These are phyloP conservation scores for Xestia ashworthii DNA, from an alignment of 2,888 invertebrate genomes.

Conservation along the genomic window DNA sequence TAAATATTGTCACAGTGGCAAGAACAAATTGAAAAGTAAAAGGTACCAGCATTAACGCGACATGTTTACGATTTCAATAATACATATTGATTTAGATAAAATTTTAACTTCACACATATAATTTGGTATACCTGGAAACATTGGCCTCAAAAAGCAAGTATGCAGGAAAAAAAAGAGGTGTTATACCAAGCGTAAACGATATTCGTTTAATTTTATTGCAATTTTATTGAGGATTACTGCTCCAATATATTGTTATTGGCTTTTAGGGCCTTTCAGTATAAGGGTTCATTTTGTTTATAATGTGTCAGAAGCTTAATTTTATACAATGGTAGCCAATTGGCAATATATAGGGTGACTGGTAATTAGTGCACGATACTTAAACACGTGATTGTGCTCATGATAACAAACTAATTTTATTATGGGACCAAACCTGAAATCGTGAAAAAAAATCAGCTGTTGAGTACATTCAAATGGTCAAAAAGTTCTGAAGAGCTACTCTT, in stretches of 20 bases:
- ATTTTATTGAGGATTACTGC: conserved; percentile 15
- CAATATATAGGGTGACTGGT: too few relatives aligned
- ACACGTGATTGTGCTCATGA: too few relatives aligned
- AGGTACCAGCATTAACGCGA: not conserved
- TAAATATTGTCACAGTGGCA: not conserved
- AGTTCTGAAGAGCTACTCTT: too few relatives aligned
- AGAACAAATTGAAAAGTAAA: not conserved
- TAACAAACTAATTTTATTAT: too few relatives aligned
- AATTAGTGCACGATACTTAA: too few relatives aligned
- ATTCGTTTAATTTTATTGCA: conserved; percentile 33
- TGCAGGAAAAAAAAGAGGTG: conserved; percentile 47
- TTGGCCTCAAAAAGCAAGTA: conserved; percentile 7
- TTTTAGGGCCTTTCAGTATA: conserved; percentile 7
- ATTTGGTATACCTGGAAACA: conserved; percentile 39
- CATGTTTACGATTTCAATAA: not conserved
- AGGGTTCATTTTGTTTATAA: not conserved
- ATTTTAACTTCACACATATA: not conserved
- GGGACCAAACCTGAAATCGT: too few relatives aligned
- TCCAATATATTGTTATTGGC: conserved; percentile 24
- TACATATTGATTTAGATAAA: not conserved
- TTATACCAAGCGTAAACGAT: conserved; percentile 5
- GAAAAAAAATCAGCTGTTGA: too few relatives aligned
- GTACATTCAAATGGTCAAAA: too few relatives aligned
- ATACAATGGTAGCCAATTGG: not conserved
- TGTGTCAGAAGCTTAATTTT: not conserved